These are phyloP conservation scores for Halichoeres trimaculatus DNA, from an alignment of 2,113 vertebrate species.

Conservation along the genomic window DNA sequence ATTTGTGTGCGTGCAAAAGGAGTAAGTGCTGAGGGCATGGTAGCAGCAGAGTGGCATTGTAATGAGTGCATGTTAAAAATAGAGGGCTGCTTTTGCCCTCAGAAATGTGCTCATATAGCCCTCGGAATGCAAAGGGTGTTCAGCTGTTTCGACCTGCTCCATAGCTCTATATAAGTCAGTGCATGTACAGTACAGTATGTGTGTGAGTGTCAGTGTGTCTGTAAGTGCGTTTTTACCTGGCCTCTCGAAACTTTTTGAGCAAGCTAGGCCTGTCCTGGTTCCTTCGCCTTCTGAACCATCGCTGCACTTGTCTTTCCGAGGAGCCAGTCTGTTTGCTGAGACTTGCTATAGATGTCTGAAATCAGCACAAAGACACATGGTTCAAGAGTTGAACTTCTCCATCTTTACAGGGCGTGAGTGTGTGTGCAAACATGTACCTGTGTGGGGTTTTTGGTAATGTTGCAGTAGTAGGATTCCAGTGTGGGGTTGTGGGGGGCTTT, in stretches of 20 bases:
- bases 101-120: slow-evolving; percentile 51
- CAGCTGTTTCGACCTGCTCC: slow-evolving; percentile 34
- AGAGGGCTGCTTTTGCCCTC: slow-evolving; percentile 48
- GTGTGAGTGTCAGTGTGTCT: not conserved
- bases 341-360: slow-evolving; percentile 72
- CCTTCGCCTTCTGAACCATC: slow-evolving; percentile 93
- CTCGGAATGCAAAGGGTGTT: slow-evolving; percentile 17
- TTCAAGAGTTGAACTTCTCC: not conserved
- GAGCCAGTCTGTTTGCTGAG: slow-evolving; percentile 78
- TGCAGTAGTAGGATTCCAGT: slow-evolving; percentile 89
- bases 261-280: slow-evolving; percentile 95
- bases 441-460: slow-evolving; percentile 82
- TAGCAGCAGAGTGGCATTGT: slow-evolving; percentile 34
- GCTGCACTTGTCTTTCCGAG: slow-evolving; percentile 89
- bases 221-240: slow-evolving; percentile 83
- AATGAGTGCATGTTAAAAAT: slow-evolving; percentile 64
- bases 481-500: slow-evolving; percentile 85
- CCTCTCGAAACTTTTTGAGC: slow-evolving; percentile 95
- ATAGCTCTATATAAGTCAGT: not conserved
- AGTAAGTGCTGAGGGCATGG: slow-evolving; percentile 7
- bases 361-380: slow-evolving; percentile 3
- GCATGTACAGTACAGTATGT: not conserved
- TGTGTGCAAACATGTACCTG: slow-evolving; percentile 49
- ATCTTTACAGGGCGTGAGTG: not conserved
- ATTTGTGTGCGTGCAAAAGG: not conserved